Conservation (phyloP, 2,888 invertebrate genomes). For the Lacanobia oleracea region DNA sequence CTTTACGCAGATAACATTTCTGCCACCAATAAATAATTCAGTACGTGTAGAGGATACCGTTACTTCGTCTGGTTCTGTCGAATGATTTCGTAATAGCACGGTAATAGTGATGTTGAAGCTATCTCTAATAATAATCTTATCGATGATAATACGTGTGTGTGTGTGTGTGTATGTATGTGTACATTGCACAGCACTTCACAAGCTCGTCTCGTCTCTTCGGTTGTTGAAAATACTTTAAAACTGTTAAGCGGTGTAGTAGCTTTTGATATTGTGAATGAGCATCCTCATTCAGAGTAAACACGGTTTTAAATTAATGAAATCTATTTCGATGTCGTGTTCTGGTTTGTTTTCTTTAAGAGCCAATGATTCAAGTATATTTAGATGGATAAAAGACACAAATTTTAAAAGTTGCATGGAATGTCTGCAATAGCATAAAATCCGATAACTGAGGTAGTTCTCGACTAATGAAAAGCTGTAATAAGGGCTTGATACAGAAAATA, state of each 20-base stretch:
- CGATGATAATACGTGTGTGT: slow-evolving; percentile 17
- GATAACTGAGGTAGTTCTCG: too few species aligned
- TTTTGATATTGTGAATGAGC: slow-evolving; percentile 18
- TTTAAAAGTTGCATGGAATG: too few species aligned
- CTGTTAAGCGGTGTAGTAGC: slow-evolving; percentile 14
- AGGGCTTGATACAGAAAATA: too few species aligned
- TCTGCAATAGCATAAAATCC: too few species aligned
- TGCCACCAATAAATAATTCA: slow-evolving; percentile 24
- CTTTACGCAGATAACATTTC: slow-evolving; percentile 21
- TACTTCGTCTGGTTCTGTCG: slow-evolving; percentile 3
- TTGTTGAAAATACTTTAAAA: not conserved
- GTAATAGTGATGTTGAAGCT: slow-evolving; percentile 32
- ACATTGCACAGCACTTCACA: slow-evolving; percentile 33
- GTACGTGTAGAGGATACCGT: not conserved
- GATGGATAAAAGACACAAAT: too few species aligned
- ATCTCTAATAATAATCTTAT: slow-evolving; percentile 41
- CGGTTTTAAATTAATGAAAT: too few species aligned
- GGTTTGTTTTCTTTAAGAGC: slow-evolving; percentile 14
- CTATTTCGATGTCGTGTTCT: slow-evolving; percentile 11
- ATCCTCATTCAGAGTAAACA: not conserved
- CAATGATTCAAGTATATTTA: too few species aligned
- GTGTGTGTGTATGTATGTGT: slow-evolving; percentile 2
- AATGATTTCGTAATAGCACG: slow-evolving; percentile 48
- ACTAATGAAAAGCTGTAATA: too few species aligned
- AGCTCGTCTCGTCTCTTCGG: slow-evolving; percentile 12